Evolutionary conservation across 2,113 vertebrate genomes (phyloP).

Genomic region (Microcebus jonahi): DNA sequence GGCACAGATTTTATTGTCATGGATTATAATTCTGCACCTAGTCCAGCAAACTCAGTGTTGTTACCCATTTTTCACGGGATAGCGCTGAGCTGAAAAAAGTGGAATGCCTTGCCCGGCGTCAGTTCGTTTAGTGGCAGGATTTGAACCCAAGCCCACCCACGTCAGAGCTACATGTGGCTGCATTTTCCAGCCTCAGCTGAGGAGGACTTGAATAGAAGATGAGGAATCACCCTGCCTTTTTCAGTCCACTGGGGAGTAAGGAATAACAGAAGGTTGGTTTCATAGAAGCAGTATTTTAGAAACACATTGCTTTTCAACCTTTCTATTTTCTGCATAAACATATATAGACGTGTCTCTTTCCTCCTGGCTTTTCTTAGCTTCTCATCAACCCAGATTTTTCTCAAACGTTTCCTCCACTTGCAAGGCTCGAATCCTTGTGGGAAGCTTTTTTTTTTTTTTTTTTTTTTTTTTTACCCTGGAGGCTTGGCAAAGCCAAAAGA

Average conservation of each 20-base stretch:
- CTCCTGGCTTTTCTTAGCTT: constrained; percentile 76
- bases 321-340: constrained; percentile 79
- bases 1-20: not conserved
- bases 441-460: constrained; percentile 64
- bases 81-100: not conserved
- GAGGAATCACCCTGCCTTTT: constrained; percentile 67
- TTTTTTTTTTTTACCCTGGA: constrained; percentile 51
- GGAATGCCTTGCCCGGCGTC: not conserved
- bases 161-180: accelerated
- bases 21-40: not conserved
- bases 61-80: not conserved
- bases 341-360: constrained; percentile 76
- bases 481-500: constrained; percentile 74
- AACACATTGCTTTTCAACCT: constrained; percentile 51
- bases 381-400: constrained; percentile 80
- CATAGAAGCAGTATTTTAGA: constrained; percentile 63
- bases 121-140: not conserved
- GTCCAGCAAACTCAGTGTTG: not conserved
- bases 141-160: not conserved
- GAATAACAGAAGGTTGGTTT: constrained; percentile 64
- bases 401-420: constrained; percentile 73
- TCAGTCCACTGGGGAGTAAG: not conserved
- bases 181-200: not conserved
- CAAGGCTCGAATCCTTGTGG: constrained; percentile 66
- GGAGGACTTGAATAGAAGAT: constrained; percentile 4